Base-by-base conservation (phyloP, 2,113 vertebrate genomes). In the Carettochelys insculpta region DNA sequence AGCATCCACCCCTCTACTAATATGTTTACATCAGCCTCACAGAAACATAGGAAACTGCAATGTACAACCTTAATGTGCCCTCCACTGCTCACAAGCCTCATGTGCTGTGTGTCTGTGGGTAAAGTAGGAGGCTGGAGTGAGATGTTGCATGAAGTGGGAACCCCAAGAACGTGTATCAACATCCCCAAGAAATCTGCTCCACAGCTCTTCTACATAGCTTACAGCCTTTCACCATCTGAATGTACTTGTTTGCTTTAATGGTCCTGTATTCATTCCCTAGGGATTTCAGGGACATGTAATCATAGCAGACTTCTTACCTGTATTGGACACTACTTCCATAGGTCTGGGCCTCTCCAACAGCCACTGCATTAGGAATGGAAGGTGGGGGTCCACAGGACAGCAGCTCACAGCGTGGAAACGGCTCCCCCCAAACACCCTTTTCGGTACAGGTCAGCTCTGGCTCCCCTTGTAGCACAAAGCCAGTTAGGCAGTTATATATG, bases 371-470 rank as follows among this genome's bases (percentile, higher is more conserved):
- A 85, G 97, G 87, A 0, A 99, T 95, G 77, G 84, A 80, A 5
- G 99, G 99, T 29, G 99, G 99, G 45, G 97, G 95, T 34, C 99
- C 99, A 93, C 99, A 99, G 77, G 94, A 98, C 85, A 99, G 82
- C 5, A 98, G 98, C 82, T 98, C 97, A 92, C 99, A 99, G 61
- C 90, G 96, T 45, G 99, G 98, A 77, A 97, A 98, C 1, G 98
- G 99, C 85, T 98, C 97, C 83, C 97, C 98, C 99, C 99, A 99
- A 6, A 92, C 86, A 77, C 98, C 98, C 34, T 96, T 97, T 88
- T 98, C 98, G 41, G 98, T 96, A 92, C 99, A 99, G 68, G 97
- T 97, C 91, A 99, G 92, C 92, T 98, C 96, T 34, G 98, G 95
- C 73, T 89, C 96, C 29, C 98, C 98, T 78, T 51, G 98, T 77